Evolutionary conservation across 2,888 invertebrate species (phyloP).

Genomic region (Thera britannica): DNA sequence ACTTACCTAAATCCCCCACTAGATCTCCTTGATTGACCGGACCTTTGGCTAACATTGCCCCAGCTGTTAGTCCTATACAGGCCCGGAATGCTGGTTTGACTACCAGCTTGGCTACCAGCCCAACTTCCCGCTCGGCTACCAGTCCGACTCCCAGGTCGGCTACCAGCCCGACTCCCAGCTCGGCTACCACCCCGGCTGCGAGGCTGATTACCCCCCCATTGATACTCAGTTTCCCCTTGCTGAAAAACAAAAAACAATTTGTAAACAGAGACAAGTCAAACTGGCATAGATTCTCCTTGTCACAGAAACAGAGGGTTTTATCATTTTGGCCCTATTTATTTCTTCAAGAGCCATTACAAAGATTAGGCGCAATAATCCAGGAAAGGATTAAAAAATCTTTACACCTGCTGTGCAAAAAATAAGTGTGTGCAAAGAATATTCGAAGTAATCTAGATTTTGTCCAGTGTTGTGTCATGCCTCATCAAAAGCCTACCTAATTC

Average conservation of each 20-base stretch:
- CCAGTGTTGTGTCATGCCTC: too few species aligned
- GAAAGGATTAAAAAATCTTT: too few species aligned
- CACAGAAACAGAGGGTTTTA: too few species aligned
- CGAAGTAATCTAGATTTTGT: too few species aligned
- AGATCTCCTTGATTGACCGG: conserved; percentile 11
- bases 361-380: too few species aligned
- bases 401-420: too few species aligned
- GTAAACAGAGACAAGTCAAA: too few species aligned
- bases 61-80: conserved; percentile 62
- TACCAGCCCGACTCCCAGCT: conserved; percentile 4
- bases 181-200: conserved; percentile 6
- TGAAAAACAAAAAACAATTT: conserved; percentile 39
- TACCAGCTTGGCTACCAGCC: conserved; percentile 45
- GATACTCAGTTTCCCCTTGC: conserved; percentile 51
- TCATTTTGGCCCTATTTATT: too few species aligned
- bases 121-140: conserved; percentile 23
- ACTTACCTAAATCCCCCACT: conserved; percentile 14
- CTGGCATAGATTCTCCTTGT: too few species aligned
- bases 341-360: too few species aligned
- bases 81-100: conserved; percentile 59
- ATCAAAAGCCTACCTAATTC: too few species aligned
- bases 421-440: too few species aligned
- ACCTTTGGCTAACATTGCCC: conserved; percentile 47
- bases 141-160: conserved; percentile 19
- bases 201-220: conserved; percentile 29